phyloP scores from a whole-genome alignment of 2,888 invertebrate genomes.

The Elegia similella region DNA sequence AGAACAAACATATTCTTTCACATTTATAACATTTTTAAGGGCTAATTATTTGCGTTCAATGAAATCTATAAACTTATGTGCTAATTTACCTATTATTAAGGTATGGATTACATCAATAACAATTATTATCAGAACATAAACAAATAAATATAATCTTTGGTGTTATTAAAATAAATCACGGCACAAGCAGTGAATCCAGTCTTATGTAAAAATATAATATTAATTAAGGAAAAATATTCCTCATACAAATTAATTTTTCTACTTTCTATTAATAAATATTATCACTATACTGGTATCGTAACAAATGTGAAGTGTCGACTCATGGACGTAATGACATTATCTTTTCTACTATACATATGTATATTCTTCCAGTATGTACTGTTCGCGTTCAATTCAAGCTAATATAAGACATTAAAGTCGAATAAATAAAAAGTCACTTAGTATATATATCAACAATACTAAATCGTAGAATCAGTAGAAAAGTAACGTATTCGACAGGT shows the following conservation, averaged over 20 bases:
- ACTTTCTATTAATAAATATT: conserved; percentile 3
- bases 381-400: neutral
- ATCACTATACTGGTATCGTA: neutral
- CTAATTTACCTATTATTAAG: neutral
- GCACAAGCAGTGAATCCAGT: conserved; percentile 19
- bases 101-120: neutral
- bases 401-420: neutral
- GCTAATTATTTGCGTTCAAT: too few relatives aligned
- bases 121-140: conserved; percentile 20
- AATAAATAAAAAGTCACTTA: neutral
- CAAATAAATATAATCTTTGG: conserved; percentile 28
- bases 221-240: neutral
- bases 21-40: neutral
- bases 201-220: conserved; percentile 10
- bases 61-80: neutral
- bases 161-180: conserved; percentile 20
- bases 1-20: neutral
- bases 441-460: too few relatives aligned
- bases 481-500: neutral
- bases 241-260: conserved; percentile 2
- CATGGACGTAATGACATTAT: neutral
- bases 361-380: neutral
- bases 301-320: neutral
- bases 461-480: neutral
- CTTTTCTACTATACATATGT: neutral